Conservation (phyloP, 2,113 vertebrate genomes). For the Ameiurus melas region DNA sequence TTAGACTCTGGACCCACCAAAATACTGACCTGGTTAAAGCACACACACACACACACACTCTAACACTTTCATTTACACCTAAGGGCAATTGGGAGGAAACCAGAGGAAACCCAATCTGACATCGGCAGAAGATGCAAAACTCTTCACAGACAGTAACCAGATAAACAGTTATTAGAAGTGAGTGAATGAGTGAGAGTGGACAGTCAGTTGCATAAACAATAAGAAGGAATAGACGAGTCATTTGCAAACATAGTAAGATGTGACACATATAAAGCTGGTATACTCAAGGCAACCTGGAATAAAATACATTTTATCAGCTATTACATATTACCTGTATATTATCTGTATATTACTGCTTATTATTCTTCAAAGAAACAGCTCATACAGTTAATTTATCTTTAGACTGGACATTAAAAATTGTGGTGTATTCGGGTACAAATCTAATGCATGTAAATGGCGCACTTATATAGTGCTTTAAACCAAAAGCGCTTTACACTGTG, state of each 20-base stretch:
- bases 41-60: too few relatives aligned
- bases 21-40: background rate
- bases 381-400: background rate
- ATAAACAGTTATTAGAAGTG: background rate
- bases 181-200: background rate
- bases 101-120: too few relatives aligned
- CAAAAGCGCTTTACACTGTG: too few relatives aligned
- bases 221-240: background rate
- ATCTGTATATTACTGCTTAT: background rate
- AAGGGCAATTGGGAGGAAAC: too few relatives aligned
- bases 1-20: background rate
- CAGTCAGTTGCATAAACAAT: slow-evolving; percentile 2
- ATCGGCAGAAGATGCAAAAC: too few relatives aligned
- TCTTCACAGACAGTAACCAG: too few relatives aligned
- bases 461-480: too few relatives aligned
- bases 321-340: background rate
- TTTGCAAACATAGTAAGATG: background rate
- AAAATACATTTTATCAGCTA: background rate
- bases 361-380: background rate
- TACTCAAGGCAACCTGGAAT: background rate
- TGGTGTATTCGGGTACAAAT: background rate
- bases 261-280: background rate
- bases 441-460: background rate
- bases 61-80: too few relatives aligned
- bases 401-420: background rate